These are phyloP conservation scores for Drosophila rhopaloa DNA, from an alignment of 1,140 invertebrate genomes.

Conservation along the genomic window DNA sequence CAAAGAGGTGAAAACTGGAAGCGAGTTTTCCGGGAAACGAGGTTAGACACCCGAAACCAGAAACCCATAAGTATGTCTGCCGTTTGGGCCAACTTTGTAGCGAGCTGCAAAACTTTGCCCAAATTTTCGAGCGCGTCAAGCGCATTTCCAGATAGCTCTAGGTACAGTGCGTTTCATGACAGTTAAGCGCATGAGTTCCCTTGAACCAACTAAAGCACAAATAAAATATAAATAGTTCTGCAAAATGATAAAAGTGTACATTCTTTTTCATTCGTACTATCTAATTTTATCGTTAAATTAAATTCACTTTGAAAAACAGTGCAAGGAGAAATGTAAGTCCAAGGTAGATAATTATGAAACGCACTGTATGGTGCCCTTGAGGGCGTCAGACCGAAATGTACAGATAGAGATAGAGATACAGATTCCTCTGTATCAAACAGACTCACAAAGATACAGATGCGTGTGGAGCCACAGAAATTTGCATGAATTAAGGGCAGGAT, in stretches of 20 bases:
- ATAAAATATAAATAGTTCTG: too few relatives aligned
- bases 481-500: conserved; percentile 12
- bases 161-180: background rate
- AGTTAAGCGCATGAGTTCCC: too few relatives aligned
- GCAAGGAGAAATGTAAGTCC: background rate
- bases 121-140: background rate
- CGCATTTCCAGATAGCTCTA: background rate
- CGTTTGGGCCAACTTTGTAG: conserved; percentile 10
- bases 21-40: background rate
- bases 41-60: conserved; percentile 1
- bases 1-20: conserved; percentile 1
- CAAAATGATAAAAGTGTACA: too few relatives aligned
- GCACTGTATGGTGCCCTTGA: conserved; percentile 12
- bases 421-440: background rate
- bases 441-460: background rate
- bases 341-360: conserved; percentile 1
- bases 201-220: too few relatives aligned
- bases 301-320: background rate
- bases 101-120: conserved; percentile 4
- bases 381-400: conserved; percentile 19
- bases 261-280: too few relatives aligned
- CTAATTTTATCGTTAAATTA: too few relatives aligned
- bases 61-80: background rate
- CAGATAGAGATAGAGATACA: conserved; percentile 22
- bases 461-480: background rate